These are phyloP conservation scores for Bubalus kerabau DNA, from an alignment of 2,113 vertebrate species.

Conservation along the genomic window DNA sequence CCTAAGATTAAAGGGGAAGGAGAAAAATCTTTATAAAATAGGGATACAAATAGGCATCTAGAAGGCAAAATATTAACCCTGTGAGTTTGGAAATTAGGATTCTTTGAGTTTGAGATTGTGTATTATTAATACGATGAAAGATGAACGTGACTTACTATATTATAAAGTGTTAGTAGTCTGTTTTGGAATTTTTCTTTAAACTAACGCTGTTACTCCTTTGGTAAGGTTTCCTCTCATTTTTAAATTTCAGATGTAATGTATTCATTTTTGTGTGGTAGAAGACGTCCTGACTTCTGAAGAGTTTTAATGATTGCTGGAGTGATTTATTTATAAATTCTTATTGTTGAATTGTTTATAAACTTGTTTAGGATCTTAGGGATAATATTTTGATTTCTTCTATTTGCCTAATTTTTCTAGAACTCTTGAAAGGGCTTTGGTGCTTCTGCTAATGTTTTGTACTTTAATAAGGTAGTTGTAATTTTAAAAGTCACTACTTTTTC, in stretches of 20 bases:
- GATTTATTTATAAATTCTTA: background rate
- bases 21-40: background rate
- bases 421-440: background rate
- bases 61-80: background rate
- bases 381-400: background rate
- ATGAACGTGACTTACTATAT: background rate
- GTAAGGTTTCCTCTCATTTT: constrained; percentile 18
- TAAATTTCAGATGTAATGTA: background rate
- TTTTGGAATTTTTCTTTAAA: background rate
- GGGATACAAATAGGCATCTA: background rate
- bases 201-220: background rate
- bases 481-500: background rate
- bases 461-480: background rate
- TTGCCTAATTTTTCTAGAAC: background rate
- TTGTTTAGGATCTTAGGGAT: background rate
- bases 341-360: constrained; percentile 3
- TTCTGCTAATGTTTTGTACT: background rate
- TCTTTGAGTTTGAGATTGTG: constrained; percentile 15
- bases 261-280: background rate
- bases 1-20: background rate
- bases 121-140: background rate
- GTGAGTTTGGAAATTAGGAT: background rate
- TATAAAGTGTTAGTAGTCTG: background rate
- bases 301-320: background rate
- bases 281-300: background rate